Base-by-base conservation (phyloP, 2,888 invertebrate species). In the Tiphia femorata region DNA sequence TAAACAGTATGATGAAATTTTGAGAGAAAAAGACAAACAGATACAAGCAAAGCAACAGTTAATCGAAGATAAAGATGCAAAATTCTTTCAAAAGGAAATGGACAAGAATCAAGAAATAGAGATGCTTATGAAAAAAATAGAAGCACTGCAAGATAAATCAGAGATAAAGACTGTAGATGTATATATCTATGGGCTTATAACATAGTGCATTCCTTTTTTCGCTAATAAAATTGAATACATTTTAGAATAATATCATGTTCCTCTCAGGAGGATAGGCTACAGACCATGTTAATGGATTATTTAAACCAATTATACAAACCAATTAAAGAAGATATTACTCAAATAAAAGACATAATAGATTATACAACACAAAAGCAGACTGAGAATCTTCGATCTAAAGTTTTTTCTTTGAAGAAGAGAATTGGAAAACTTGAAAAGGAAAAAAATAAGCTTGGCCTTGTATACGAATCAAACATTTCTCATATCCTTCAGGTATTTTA, bases 281-380 rank as follows among this genome's bases (percentile, higher is more conserved):
- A 76, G 44, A 48, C 48, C 1, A 72, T 76, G 33, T 40, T 80
- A n/a, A 37, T 63, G 2, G 73, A 77, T 6, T 78, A 81, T n/a
- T n/a, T n/a, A n/a, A n/a, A n/a, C n/a, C n/a, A n/a, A 41, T n/a
- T 76, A 75, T 55, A 54, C 56, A 48, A 67, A n/a, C n/a, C 59
- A 6, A 74, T 80, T 69, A 79, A 70, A 49, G 72, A 72, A 8
- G 81, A 80, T 51, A 72, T 81, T 43, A 54, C 51, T 5, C 74
- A 72, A 55, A 76, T 80, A 55, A 70, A 71, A 41, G 65, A 19
- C 2, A 69, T 76, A 41, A 70, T 79, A 49, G 78, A 79, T 43
- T 16, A 58, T 2, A 61, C 70, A 0, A 67, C 68, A 2, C 67
- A 66, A 7, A 68, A 67, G 27, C 72, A 79, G 30, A 72, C 64